These are phyloP conservation scores for Takifugu rubripes DNA, from an alignment of 2,797 vertebrate species.

Conservation along the genomic window DNA sequence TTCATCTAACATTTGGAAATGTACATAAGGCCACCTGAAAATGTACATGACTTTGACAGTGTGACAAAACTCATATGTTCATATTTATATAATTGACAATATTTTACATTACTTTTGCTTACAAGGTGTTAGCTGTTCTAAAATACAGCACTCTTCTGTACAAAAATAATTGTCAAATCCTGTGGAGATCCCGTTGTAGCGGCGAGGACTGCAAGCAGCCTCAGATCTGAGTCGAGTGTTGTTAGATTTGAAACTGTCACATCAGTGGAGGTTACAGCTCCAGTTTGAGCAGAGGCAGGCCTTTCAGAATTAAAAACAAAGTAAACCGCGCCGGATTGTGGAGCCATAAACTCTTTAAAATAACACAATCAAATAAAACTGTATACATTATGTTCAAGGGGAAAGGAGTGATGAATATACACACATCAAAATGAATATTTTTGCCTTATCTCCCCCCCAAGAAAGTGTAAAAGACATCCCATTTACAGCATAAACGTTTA, in stretches of 20 bases:
- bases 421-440: conserved; percentile 93
- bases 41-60: conserved; percentile 99
- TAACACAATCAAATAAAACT: conserved; percentile 94
- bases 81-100: conserved; percentile 98
- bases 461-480: conserved; percentile 93
- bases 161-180: conserved; percentile 92
- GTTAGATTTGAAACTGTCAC: conserved; percentile 68
- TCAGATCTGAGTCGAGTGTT: conserved; percentile 75
- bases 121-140: conserved; percentile 92
- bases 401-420: conserved; percentile 94
- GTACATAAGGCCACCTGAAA: conserved; percentile 99
- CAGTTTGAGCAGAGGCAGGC: conserved; percentile 91
- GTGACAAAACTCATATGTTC: conserved; percentile 97
- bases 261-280: conserved; percentile 85
- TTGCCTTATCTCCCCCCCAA: conserved; percentile 75
- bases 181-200: conserved; percentile 87
- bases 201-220: conserved; percentile 78
- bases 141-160: conserved; percentile 99
- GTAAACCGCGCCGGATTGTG: conserved; percentile 81
- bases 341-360: conserved; percentile 93
- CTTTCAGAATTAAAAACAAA: conserved; percentile 88
- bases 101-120: conserved; percentile 98
- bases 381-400: conserved; percentile 97
- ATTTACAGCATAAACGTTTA: conserved; percentile 99
- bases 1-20: conserved; percentile 94